Percentiles rank a stretch among this genome's conserved stretches.
These are phyloP conservation scores for Aepyceros melampus DNA, from an alignment of 2,113 vertebrate genomes.

Conservation along the genomic window DNA sequence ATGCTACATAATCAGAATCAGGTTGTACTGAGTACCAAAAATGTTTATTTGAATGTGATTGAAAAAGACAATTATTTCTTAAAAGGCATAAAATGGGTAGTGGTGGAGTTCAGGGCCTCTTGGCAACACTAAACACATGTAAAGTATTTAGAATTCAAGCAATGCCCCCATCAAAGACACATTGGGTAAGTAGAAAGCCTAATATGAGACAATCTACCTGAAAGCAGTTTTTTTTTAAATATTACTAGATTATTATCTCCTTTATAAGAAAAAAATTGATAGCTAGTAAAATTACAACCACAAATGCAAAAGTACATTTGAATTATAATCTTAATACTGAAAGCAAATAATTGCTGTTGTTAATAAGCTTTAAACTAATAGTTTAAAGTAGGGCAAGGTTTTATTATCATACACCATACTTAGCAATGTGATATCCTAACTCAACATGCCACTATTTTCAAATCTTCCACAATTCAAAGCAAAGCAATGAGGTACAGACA, in stretches of 20 bases:
- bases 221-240: neutral
- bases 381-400: neutral
- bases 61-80: constrained; percentile 58
- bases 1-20: constrained; percentile 61
- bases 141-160: neutral
- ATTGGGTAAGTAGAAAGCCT: neutral
- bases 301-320: neutral
- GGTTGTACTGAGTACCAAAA: constrained; percentile 35
- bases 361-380: constrained; percentile 15
- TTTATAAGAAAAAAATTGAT: constrained; percentile 10
- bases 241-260: neutral
- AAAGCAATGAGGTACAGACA: constrained; percentile 35
- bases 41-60: constrained; percentile 30
- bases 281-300: constrained; percentile 1
- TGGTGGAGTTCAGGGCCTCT: neutral
- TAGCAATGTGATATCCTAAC: neutral
- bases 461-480: constrained; percentile 29
- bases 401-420: neutral
- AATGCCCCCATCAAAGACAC: neutral
- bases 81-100: neutral
- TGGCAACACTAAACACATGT: neutral
- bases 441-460: constrained; percentile 38
- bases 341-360: neutral
- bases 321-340: constrained; percentile 15
- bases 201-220: neutral